Conservation (phyloP, 1,140 invertebrate genomes). For the Zeugodacus cucurbitae region DNA sequence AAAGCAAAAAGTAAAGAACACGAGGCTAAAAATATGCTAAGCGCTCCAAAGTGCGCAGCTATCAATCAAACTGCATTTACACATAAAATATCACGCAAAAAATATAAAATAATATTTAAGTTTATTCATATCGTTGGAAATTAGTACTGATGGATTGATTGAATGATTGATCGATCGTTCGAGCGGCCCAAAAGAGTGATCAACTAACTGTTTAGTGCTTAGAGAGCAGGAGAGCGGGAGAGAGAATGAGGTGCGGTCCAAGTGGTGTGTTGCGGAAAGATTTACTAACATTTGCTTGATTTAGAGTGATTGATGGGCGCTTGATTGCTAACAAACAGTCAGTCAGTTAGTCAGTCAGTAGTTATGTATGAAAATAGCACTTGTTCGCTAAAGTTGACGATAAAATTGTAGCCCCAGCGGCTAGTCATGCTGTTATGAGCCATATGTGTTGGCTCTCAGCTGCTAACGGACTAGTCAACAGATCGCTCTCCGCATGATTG, state of each 20-base stretch:
- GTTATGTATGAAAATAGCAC: neutral
- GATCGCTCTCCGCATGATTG: neutral
- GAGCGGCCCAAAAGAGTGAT: neutral
- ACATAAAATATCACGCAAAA: constrained; percentile 2
- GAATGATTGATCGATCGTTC: constrained; percentile 42
- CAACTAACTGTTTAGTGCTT: neutral
- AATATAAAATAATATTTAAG: constrained; percentile 13
- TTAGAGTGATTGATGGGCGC: constrained; percentile 14
- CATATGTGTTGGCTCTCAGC: neutral
- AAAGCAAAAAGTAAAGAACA: neutral
- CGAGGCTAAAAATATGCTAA: neutral
- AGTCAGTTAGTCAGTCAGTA: neutral
- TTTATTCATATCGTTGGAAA: neutral
- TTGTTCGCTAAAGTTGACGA: neutral
- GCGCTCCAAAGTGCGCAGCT: constrained; percentile 26
- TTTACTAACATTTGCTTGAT: constrained; percentile 11
- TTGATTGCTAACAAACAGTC: neutral
- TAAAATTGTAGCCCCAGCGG: neutral
- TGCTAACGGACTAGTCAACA: neutral
- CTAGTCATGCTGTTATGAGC: neutral
- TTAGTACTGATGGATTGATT: constrained; percentile 43
- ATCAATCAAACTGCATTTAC: constrained; percentile 42
- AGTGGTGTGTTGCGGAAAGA: neutral
- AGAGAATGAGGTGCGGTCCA: neutral
- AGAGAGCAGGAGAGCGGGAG: neutral